Evolutionary conservation across 1,140 invertebrate genomes (phyloP), one percentile per base, ranked within the genome.

Genomic region (Telenomus remus): DNA sequence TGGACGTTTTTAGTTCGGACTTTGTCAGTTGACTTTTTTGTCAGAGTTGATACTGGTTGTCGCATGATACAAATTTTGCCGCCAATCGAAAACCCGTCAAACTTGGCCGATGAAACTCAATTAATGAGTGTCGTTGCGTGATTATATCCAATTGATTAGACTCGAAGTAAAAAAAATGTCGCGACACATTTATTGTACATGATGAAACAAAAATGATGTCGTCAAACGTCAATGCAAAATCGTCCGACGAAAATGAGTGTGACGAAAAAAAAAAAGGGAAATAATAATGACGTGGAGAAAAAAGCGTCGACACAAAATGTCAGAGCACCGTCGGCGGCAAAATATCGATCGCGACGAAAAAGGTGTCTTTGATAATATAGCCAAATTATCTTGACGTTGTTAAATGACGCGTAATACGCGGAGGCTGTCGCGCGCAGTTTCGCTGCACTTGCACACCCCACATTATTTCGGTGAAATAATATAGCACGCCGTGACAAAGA

Each of bases 391-490:
- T 78, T 72, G 64, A 72, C 63, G 39, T 72, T 73, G 69, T 53
- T 78, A 78, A 78, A 78, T 73, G 69, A 73, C 55, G 64, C 49
- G 60, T 78, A 73, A 65, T 65, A 51, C 44, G 48, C 39, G 15
- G 60, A 53, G 49, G 47, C 75, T 78, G 69, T 78, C 75, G 69
- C 39, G 46, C 16, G 48, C 69, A 72, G 69, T 78, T 65, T 70
- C 69, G 33, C 55, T 73, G 75, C 69, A 78, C 69, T 77, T 77
- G 74, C 74, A 68, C 69, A 27, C 68, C 53, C 66, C 47, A 50
- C 73, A 70, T 76, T 76, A 76, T 76, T 76, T 77, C 50, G 64
- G 64, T n/a, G 48, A 39, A 77, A 77, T 77, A 77, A 77, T 77
- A 77, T 69, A 69, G 75, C 63, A 46, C 60, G 44, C 19, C 19